These are phyloP conservation scores for Amphiprion percula DNA, from an alignment of 2,113 vertebrate genomes.

Conservation along the genomic window DNA sequence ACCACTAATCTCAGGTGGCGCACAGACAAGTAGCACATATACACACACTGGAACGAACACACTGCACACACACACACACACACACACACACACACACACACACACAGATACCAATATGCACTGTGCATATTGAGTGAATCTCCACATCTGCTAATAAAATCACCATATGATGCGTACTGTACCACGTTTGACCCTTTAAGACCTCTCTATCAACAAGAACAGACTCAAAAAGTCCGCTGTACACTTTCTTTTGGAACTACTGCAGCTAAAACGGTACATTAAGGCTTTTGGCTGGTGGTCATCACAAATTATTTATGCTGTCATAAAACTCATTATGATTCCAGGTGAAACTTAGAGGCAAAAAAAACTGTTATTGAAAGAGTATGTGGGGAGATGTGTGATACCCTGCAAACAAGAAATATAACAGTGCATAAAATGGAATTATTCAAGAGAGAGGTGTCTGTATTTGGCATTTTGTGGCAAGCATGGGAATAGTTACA, in stretches of 20 bases:
- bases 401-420: neutral
- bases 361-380: too few relatives aligned
- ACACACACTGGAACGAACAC: slow-evolving; percentile 8
- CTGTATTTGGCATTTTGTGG: too few relatives aligned
- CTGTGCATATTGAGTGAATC: slow-evolving; percentile 1
- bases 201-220: neutral
- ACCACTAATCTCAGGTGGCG: slow-evolving; percentile 66
- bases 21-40: slow-evolving; percentile 34
- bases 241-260: neutral
- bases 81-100: slow-evolving; percentile 5
- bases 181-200: neutral
- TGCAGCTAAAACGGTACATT: neutral
- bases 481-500: too few relatives aligned
- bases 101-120: slow-evolving; percentile 22
- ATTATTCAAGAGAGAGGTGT: too few relatives aligned
- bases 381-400: neutral
- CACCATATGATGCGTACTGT: neutral
- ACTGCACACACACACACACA: slow-evolving; percentile 14
- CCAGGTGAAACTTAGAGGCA: too few relatives aligned
- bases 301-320: neutral
- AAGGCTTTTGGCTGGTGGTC: neutral
- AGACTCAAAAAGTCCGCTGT: neutral
- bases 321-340: neutral
- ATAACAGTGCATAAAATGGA: neutral
- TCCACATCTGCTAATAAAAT: slow-evolving; percentile 25